Evolutionary conservation across 2,888 invertebrate genomes (phyloP), one percentile per base, ranked within the genome.

Genomic region (Argyra leucocephala): DNA sequence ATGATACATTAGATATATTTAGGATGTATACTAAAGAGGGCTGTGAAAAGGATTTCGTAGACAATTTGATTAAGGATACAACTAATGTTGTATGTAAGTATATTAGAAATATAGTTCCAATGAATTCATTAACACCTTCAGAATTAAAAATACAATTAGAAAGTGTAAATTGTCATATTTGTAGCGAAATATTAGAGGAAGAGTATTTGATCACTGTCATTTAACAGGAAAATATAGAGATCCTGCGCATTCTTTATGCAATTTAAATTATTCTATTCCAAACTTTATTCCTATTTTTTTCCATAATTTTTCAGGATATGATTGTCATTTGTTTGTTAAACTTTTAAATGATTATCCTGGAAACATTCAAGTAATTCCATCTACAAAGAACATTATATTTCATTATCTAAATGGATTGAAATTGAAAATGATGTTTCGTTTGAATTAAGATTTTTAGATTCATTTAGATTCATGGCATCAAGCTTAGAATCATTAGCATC

Each of bases 351-450:
- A 21, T 10, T 21, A 7, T 58, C 58, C 58, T 10, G 58, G 58
- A 3, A 22, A 58, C 3, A 65, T 72, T 10, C 31, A 68, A 10
- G 64, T 73, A 4, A 72, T 74, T 58, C 70, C 73, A 73, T n/a
- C n/a, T n/a, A 70, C 61, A 72, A 73, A 66, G 73, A 74, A 69
- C 70, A 68, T 68, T 74, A 73, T 65, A 73, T 74, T 26, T 73
- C 73, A n/a, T 73, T 75, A 65, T 67, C 71, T 21, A 75, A 74
- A 69, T 12, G 63, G 6, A 21, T 71, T 60, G 63, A 66, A 37
- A 15, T 37, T 15, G 37, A 12, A 3, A 12, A 37, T n/a, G 36
- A 21, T 63, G 58, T 62, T 61, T 61, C 22, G 15, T 31, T 62
- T 58, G 58, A 62, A 24, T 22, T 65, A 21, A 10, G 37, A 63